phyloP scores from a whole-genome alignment of 1,140 invertebrate species.

The Pinna nobilis region DNA sequence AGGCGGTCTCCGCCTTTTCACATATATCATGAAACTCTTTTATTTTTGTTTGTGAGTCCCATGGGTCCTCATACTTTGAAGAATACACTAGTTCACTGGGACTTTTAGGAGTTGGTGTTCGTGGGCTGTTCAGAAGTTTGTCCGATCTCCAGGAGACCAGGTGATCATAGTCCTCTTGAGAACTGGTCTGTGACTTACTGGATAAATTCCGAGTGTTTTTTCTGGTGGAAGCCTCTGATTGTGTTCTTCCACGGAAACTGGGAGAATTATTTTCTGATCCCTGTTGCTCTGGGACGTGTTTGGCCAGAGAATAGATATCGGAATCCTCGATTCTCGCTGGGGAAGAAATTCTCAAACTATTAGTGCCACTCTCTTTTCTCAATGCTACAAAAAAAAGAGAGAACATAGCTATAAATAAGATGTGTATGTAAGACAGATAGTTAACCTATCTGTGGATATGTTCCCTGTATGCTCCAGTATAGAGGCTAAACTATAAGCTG shows the following conservation, averaged over 20 bases:
- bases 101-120: neutral
- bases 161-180: constrained; percentile 30
- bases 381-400: constrained; percentile 1
- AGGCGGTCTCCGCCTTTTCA: constrained; percentile 34
- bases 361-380: neutral
- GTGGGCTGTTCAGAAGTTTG: neutral
- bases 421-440: neutral
- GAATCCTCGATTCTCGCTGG: neutral
- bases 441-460: neutral
- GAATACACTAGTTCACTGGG: neutral
- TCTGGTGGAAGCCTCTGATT: neutral
- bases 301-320: neutral
- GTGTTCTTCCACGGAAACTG: neutral
- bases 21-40: constrained; percentile 39
- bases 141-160: neutral
- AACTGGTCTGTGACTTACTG: neutral
- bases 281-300: neutral
- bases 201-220: neutral
- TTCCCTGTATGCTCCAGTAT: no score
- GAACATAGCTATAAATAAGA: neutral
- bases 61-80: constrained; percentile 46
- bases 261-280: neutral
- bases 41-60: constrained; percentile 41
- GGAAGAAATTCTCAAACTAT: neutral
- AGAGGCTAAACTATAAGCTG: no score